Conservation (phyloP, 1,140 invertebrate genomes). For the Stratiolaelaps scimitus region DNA sequence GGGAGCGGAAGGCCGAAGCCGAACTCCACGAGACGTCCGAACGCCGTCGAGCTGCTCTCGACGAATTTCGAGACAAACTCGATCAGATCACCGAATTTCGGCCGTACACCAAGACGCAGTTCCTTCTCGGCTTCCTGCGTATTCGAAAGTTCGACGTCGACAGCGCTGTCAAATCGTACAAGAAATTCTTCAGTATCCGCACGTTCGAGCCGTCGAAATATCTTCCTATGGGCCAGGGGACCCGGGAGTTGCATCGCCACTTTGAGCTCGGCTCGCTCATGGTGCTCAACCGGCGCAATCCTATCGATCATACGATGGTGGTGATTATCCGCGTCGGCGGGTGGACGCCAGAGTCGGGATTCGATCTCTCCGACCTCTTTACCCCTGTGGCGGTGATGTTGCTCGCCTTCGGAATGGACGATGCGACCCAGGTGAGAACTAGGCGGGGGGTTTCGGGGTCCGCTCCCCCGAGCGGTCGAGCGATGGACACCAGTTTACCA, state of each 20-base stretch:
- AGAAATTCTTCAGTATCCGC: not conserved
- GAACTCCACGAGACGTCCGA: not conserved
- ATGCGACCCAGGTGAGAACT: no score
- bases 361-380: no score
- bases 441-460: no score
- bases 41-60: not conserved
- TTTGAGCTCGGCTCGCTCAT: not conserved
- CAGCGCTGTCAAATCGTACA: not conserved
- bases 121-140: not conserved
- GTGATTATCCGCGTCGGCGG: not conserved
- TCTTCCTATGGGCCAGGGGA: not conserved
- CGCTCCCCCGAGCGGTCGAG: no score
- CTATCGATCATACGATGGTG: constrained; percentile 2
- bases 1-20: not conserved
- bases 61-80: not conserved
- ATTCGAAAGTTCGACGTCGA: constrained; percentile 23
- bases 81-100: not conserved
- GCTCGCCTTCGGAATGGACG: no score
- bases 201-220: not conserved
- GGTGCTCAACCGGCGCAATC: not conserved
- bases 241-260: not conserved
- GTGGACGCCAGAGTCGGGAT: no score
- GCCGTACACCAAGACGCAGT: not conserved
- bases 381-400: no score
- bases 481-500: no score